Percentiles rank a stretch among this genome's conserved stretches.
These are phyloP conservation scores for Andrena camellia DNA, from an alignment of 2,888 invertebrate genomes.

Conservation along the genomic window DNA sequence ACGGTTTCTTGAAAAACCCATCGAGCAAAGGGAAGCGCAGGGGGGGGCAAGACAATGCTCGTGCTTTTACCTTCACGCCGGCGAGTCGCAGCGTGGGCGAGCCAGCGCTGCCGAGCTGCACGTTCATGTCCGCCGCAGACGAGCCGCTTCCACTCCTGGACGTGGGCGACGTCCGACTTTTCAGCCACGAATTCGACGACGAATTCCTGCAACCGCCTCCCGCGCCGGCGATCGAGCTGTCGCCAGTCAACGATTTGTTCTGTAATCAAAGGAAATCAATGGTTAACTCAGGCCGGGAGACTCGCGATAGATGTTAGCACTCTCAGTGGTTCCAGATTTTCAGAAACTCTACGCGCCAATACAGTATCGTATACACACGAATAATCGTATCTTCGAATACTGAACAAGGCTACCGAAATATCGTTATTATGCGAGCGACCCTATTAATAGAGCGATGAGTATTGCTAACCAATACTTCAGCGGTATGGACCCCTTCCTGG, in stretches of 20 bases:
- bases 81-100: slow-evolving; percentile 86
- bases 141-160: slow-evolving; percentile 81
- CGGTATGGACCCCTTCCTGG: too few species aligned
- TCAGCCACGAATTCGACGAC: slow-evolving; percentile 82
- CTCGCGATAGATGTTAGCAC: background rate
- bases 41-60: slow-evolving; percentile 27
- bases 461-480: too few species aligned
- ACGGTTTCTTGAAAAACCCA: slow-evolving; percentile 23
- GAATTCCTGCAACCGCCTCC: slow-evolving; percentile 77
- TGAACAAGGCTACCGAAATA: too few species aligned
- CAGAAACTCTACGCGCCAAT: background rate
- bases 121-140: slow-evolving; percentile 86
- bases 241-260: slow-evolving; percentile 80
- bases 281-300: background rate
- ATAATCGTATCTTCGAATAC: slow-evolving; percentile 14
- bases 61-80: slow-evolving; percentile 81
- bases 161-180: slow-evolving; percentile 82
- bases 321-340: too few species aligned
- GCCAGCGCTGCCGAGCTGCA: slow-evolving; percentile 86
- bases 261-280: slow-evolving; percentile 64
- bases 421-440: too few species aligned
- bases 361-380: background rate
- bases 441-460: too few species aligned
- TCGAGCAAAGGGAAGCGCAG: slow-evolving; percentile 9
- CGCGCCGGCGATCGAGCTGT: slow-evolving; percentile 75